phyloP scores from a whole-genome alignment of 2,888 invertebrate species.

The Chironomus tentans region DNA sequence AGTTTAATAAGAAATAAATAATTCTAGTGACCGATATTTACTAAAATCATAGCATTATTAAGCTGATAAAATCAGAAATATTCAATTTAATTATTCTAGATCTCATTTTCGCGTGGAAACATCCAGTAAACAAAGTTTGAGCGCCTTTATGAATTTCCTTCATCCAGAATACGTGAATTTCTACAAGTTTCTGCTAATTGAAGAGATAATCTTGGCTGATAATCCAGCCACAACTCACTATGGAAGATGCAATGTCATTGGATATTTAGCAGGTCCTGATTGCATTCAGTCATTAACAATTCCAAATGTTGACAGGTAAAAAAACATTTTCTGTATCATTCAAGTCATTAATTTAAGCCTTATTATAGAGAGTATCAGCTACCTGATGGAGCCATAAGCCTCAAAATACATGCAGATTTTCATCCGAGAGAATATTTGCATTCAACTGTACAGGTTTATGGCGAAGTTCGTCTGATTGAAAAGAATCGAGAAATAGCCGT shows the following conservation, averaged over 20 bases:
- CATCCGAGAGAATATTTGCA: neutral
- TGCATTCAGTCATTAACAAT: neutral
- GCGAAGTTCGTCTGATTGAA: constrained; percentile 5
- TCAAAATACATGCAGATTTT: neutral
- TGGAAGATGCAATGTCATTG: constrained; percentile 12
- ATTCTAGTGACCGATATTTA: no score
- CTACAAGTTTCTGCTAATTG: constrained; percentile 6
- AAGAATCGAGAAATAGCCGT: neutral
- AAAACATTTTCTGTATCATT: neutral
- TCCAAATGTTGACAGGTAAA: constrained; percentile 6
- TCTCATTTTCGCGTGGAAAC: no score
- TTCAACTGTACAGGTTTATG: constrained; percentile 13
- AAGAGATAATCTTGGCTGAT: neutral
- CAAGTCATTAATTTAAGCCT: no score
- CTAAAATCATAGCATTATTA: no score
- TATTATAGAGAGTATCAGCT: constrained; percentile 10
- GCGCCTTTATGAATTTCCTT: constrained; percentile 10
- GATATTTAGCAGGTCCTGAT: neutral
- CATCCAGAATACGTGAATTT: neutral
- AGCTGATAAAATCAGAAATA: no score
- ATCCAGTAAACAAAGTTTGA: no score
- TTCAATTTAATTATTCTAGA: no score
- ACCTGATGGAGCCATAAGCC: neutral
- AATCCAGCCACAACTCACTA: constrained; percentile 15
- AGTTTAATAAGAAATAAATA: no score